Evolutionary conservation across 1,140 invertebrate genomes (phyloP).

Genomic region (Cydia splendana): DNA sequence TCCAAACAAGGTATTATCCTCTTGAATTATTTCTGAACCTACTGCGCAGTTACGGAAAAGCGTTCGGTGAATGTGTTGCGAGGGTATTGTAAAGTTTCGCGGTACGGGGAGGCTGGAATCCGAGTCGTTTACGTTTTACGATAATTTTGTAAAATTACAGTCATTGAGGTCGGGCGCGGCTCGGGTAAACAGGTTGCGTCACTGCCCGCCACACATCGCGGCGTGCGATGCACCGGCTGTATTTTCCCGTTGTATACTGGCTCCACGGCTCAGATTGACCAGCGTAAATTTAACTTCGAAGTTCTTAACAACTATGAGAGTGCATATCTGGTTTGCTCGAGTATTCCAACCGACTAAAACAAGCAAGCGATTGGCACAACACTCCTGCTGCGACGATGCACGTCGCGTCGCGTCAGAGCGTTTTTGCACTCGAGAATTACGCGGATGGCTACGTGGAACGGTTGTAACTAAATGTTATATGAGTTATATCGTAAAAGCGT

Average conservation of each 20-base stretch:
- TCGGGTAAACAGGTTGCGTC: conserved; percentile 62
- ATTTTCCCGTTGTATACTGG: not conserved
- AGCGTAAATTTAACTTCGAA: not conserved
- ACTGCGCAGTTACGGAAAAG: not conserved
- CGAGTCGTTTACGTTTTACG: conserved; percentile 56
- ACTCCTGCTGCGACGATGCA: conserved; percentile 48
- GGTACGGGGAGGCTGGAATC: conserved; percentile 36
- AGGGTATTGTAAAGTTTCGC: not conserved
- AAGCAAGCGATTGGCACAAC: conserved; percentile 37
- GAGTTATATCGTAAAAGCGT: not conserved
- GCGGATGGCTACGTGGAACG: not conserved
- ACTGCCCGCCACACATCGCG: conserved; percentile 34
- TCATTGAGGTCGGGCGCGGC: conserved; percentile 51
- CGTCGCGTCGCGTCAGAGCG: conserved; percentile 49
- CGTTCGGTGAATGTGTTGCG: not conserved
- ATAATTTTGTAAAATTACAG: conserved; percentile 64
- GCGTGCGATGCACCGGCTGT: not conserved
- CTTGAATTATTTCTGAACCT: not conserved
- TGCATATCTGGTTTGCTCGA: not conserved
- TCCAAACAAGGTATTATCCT: not conserved
- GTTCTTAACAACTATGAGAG: not conserved
- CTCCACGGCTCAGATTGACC: not conserved
- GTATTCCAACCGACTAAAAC: not conserved
- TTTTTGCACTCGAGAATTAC: conserved; percentile 35
- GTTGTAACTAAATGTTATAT: not conserved